Evolutionary conservation across 2,797 vertebrate species (phyloP).

Genomic region (Yasuhikotakia modesta): DNA sequence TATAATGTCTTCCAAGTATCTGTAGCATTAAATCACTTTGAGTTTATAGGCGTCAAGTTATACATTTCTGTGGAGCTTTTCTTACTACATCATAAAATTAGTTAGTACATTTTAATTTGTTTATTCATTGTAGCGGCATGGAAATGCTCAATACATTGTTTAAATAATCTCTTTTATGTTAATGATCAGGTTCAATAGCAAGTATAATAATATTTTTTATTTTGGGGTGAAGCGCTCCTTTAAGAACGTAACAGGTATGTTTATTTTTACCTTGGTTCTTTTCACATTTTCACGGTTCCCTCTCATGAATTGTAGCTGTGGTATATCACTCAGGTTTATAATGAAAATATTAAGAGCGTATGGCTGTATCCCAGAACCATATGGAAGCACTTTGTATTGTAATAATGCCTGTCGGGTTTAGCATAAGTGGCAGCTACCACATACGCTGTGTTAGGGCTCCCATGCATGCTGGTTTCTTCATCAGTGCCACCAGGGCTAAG

Average conservation of each 20-base stretch:
- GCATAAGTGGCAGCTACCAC: slow-evolving; percentile 74
- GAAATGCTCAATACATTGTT: too few relatives aligned
- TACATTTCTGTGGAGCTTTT: background rate
- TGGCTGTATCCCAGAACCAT: slow-evolving; percentile 68
- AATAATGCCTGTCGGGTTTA: slow-evolving; percentile 73
- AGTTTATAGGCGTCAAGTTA: background rate
- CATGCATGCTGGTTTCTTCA: slow-evolving; percentile 65
- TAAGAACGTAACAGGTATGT: background rate
- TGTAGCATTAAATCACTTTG: background rate
- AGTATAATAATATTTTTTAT: too few relatives aligned
- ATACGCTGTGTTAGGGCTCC: slow-evolving; percentile 66
- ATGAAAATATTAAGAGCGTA: slow-evolving; percentile 55
- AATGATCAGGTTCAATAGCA: too few relatives aligned
- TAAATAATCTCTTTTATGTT: too few relatives aligned
- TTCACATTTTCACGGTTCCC: slow-evolving; percentile 12
- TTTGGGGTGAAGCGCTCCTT: too few relatives aligned
- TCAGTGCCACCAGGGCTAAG: slow-evolving; percentile 53
- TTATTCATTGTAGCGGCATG: too few relatives aligned
- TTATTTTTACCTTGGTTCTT: background rate
- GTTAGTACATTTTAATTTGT: too few relatives aligned
- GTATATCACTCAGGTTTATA: slow-evolving; percentile 42
- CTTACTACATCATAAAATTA: too few relatives aligned
- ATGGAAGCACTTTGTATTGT: slow-evolving; percentile 76
- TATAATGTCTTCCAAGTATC: background rate
- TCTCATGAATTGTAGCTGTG: slow-evolving; percentile 36